Evolutionary conservation across 37 sponge, comb jelly and placozoan genomes (phyloP), one percentile per base, ranked within the genome.

Genomic region (Agelas oroides): DNA sequence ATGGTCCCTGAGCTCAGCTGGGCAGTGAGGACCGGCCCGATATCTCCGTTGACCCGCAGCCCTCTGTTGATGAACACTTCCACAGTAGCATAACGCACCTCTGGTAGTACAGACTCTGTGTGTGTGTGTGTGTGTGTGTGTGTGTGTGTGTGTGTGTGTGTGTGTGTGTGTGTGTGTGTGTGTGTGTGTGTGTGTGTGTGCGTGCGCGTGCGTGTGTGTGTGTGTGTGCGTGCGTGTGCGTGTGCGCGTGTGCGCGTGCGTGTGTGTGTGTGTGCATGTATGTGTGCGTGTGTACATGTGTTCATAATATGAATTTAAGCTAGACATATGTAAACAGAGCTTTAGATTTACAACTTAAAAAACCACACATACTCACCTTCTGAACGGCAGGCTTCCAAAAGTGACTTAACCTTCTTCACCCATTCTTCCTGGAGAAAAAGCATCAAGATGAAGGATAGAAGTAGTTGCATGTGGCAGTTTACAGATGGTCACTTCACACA

Each of bases 51-150:
- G 15, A 91, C 53, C 16, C 91, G 75, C 3, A 91, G 54, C 12
- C 86, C 91, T 17, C 72, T 67, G n/a, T 61, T 80, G 20, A 74
- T 17, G 34, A 86, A 91, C 40, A 85, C 59, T 65, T 91, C 91
- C 23, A 85, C 82, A 33, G 86, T 91, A 30, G 86, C 81, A 77
- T 91, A 91, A 71, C 74, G 75, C 21, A 91, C 39, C 20, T 72
- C 68, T 54, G 79, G 68, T 31, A 41, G 32, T 6, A n/a, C 5
- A 13, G 87, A 71, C 13, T 71, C 87, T 86, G 53, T 75, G 66
- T 69, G 73, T 53, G 73, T 73, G 73, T 61, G 64, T 75, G 76
- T 75, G 69, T 54, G 69, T 75, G 70, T 33, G 70, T 77, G 64
- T 77, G 78, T 77, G 62, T 61, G 62, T 61, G 62, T 61, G 62